Evolutionary conservation across 2,797 vertebrate species (phyloP), one percentile per base, ranked within the genome.

Genomic region (Helarctos malayanus): DNA sequence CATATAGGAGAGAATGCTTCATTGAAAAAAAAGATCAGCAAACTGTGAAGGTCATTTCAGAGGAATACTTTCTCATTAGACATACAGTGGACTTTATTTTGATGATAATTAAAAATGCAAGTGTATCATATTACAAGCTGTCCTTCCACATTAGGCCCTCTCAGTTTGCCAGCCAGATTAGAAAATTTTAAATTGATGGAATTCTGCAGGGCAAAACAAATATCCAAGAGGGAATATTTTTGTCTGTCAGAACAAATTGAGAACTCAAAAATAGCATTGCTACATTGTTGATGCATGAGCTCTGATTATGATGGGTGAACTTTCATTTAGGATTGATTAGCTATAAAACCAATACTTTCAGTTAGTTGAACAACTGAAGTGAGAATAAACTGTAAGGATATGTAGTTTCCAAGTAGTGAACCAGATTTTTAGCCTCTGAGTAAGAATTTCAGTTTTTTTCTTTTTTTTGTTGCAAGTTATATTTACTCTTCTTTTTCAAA

Each of bases 51-150:
- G 49, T 89, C 11, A 57, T 78, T 80, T 92, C 75, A 86, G 73
- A 78, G 35, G 13, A 49, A 45, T 45, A 52, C 1, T n/a, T 91
- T 92, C 89, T 84, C 59, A 80, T 93, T 93, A 59, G 57, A 63
- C 5, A 52, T 65, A 81, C 13, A 86, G 21, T 96, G 23, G 69
- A 73, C 56, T 93, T 80, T 68, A 76, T 76, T 91, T 56, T 84
- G 59, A 52, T 96, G 41, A 52, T 93, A 82, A 94, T 92, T 96
- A 86, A 96, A 97, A 94, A 79, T 88, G 32, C 35, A 81, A 21
- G 56, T 83, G 5, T 78, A 52, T 88, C 27, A 52, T 57, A 23
- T 63, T 91, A 91, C 1, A 84, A 84, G 35, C n/a, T 92, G 4
- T 89, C 76, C 18, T 95, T 97, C 18, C 18, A 83, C 19, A 84